Percentiles rank a stretch among this genome's conserved stretches.
These are phyloP conservation scores for Gallirallus australis DNA, from an alignment of 2,797 vertebrate genomes.

Conservation along the genomic window DNA sequence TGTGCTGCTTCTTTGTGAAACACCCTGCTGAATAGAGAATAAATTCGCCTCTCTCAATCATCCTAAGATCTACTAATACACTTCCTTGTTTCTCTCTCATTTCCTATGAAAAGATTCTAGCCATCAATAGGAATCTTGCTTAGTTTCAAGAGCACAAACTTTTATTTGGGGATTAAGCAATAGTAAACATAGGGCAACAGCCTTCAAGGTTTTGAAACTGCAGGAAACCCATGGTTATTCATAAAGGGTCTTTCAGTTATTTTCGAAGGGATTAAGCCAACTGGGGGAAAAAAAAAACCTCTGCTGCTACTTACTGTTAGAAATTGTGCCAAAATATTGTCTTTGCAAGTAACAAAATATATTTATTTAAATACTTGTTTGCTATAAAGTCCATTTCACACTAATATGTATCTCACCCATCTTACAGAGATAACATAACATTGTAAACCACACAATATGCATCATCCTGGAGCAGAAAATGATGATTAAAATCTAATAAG, in stretches of 20 bases:
- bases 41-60: not conserved
- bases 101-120: not conserved
- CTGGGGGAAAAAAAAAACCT: not conserved
- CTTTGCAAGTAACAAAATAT: not conserved
- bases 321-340: not conserved
- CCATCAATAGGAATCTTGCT: not conserved
- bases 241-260: not conserved
- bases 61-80: not conserved
- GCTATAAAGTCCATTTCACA: not conserved
- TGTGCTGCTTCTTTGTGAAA: not conserved
- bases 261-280: not conserved
- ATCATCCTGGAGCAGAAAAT: not conserved
- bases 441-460: not conserved
- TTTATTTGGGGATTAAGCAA: not conserved
- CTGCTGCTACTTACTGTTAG: not conserved
- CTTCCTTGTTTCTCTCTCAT: not conserved
- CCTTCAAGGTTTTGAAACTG: too few relatives aligned
- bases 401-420: not conserved
- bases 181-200: too few relatives aligned
- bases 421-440: not conserved
- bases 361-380: not conserved
- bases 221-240: too few relatives aligned
- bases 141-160: not conserved
- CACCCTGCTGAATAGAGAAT: constrained; percentile 21
- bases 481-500: not conserved